Conservation (phyloP, 2,797 vertebrate genomes). For the Chaunax sp. region DNA sequence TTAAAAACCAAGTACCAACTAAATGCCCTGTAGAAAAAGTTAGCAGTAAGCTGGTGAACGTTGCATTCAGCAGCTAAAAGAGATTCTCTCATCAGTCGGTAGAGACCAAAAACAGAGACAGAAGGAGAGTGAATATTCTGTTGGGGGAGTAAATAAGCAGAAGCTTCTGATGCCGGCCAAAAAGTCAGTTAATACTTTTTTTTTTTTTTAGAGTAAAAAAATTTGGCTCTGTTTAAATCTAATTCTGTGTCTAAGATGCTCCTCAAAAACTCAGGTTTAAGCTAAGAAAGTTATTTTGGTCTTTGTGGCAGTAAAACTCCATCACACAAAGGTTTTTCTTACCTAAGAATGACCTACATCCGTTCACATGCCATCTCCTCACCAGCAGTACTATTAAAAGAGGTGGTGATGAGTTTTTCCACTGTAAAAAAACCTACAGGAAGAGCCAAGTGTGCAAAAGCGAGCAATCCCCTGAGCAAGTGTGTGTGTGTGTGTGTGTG, state of each 20-base stretch:
- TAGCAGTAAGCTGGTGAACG: too few species aligned
- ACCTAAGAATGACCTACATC: conserved; percentile 11
- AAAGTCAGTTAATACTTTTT: too few species aligned
- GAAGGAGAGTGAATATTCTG: too few species aligned
- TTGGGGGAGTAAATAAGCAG: background rate
- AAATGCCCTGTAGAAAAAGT: too few species aligned
- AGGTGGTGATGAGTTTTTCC: conserved; percentile 63
- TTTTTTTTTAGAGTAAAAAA: background rate
- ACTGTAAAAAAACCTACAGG: conserved; percentile 55
- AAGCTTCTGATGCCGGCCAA: too few species aligned
- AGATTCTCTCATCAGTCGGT: too few species aligned
- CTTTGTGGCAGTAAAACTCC: background rate
- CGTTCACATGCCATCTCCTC: conserved; percentile 1
- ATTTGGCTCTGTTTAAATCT: background rate
- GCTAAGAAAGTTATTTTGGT: background rate
- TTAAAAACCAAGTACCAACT: too few species aligned
- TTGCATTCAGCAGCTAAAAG: too few species aligned
- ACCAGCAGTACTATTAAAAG: conserved; percentile 47
- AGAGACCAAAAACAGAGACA: too few species aligned
- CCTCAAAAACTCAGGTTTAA: background rate
- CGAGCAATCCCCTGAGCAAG: conserved; percentile 29
- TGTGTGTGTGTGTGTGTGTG: conserved; percentile 20
- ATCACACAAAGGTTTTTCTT: background rate
- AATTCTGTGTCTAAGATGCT: background rate
- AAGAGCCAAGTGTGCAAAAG: conserved; percentile 44